Evolutionary conservation across 2,113 vertebrate species (phyloP), one percentile per base, ranked within the genome.

Genomic region (Corydoras sp.): DNA sequence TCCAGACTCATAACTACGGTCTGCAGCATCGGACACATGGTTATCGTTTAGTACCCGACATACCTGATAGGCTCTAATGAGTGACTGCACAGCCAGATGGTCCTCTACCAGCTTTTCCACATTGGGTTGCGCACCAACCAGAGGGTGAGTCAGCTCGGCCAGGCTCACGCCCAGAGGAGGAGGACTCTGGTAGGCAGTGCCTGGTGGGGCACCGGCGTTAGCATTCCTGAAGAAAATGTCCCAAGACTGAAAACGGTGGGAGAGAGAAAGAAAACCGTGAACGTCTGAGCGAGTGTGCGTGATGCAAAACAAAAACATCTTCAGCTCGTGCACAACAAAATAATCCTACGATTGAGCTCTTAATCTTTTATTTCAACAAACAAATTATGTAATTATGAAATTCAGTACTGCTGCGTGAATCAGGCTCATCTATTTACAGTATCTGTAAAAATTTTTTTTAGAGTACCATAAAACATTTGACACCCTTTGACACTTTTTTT

Each of bases 31-130:
- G 18, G 18, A 24, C 18, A 12, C 29, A 31, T 0, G n/a, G 35
- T 43, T 43, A 43, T 43, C 9, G 9, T 53, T 10, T 53, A n/a
- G 54, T 15, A 4, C 1, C 43, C 9, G 51, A 48, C 12, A 48
- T 58, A 98, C 97, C 97, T 99, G 97, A 79, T 99, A 99, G 0
- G 96, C 97, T 70, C 97, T 92, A 89, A 99, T 96, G 78, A 99
- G 95, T 0, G 97, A 98, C 35, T 99, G 97, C 10, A 99, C 97
- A 0, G 96, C 97, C 68, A 99, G 86, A 71, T 99, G 97, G 72
- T 99, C 96, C 78, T 98, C 95, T 86, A 99, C 96, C 69, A 99
- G 89, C 67, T 99, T 99, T 81, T 98, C 95, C 79, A 98, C 92
- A 0, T 93, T 97, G 74, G 97, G 93, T 82, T 95, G 94, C 1